Conservation (phyloP, 2,797 vertebrate genomes). For the Triplophysa bombifrons region DNA sequence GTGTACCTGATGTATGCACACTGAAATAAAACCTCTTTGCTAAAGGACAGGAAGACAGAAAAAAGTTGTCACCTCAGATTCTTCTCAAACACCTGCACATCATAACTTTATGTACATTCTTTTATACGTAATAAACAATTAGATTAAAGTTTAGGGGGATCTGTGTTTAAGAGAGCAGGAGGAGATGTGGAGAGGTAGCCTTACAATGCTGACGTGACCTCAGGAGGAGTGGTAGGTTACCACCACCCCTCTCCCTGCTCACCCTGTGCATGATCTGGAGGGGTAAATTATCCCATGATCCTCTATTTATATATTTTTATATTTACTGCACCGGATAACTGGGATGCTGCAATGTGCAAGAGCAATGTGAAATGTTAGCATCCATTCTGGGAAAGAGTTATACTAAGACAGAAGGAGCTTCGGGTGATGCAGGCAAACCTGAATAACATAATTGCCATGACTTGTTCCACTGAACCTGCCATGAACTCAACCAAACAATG, state of each 20-base stretch:
- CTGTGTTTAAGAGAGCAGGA: background rate
- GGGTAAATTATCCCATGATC: slow-evolving; percentile 76
- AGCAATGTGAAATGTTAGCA: slow-evolving; percentile 64
- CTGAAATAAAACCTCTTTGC: slow-evolving; percentile 59
- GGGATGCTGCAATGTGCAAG: slow-evolving; percentile 69
- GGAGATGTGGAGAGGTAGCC: slow-evolving; percentile 58
- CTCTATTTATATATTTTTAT: slow-evolving; percentile 80
- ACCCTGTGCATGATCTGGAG: slow-evolving; percentile 70
- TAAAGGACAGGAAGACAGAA: slow-evolving; percentile 71
- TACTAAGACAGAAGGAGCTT: slow-evolving; percentile 46
- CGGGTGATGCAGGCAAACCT: slow-evolving; percentile 42
- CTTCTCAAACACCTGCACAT: slow-evolving; percentile 33
- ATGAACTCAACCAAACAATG: slow-evolving; percentile 14
- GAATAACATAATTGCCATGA: slow-evolving; percentile 31
- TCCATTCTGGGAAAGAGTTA: slow-evolving; percentile 58
- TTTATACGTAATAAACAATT: too few relatives aligned
- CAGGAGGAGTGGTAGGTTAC: slow-evolving; percentile 62
- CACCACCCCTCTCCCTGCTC: slow-evolving; percentile 64
- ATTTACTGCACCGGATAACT: slow-evolving; percentile 77
- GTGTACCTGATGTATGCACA: slow-evolving; percentile 68
- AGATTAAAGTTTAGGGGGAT: slow-evolving; percentile 24
- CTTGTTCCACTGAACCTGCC: slow-evolving; percentile 40
- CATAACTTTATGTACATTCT: too few relatives aligned
- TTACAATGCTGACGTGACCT: slow-evolving; percentile 68
- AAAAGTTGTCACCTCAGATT: slow-evolving; percentile 51